Base-by-base conservation (phyloP, 2,888 invertebrate genomes). In the Agonopterix subpropinquella region DNA sequence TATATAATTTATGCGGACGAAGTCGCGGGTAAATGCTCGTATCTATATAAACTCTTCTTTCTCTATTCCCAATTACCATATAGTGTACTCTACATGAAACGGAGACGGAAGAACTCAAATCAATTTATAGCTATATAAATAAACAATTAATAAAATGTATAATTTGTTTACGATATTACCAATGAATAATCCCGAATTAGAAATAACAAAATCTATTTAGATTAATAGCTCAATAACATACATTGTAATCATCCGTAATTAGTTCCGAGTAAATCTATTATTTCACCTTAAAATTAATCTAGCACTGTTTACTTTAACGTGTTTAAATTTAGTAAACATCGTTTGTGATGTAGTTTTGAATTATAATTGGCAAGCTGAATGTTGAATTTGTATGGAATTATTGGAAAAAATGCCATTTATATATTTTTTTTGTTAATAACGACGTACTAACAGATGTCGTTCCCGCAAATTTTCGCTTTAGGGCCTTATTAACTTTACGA, bases 211-310 rank as follows among this genome's bases (percentile, higher is more conserved):
- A 52, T 52, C 46, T 53, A 51, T 53, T 48, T 49, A 58, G 55
- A 60, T 64, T 63, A 62, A 62, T 61, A 65, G 56, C 60, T 61
- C 59, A 55, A 62, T 54, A 59, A 47, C 49, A 48, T 59, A 65
- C 64, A 61, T 53, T 65, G 60, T 64, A 61, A 55, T 56, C 55
- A 53, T 53, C 45, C 41, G 36, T 56, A 58, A 60, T 63, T 59
- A 59, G 56, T 57, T 59, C 47, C 50, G 39, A 53, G 53, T 50
- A 53, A 54, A 49, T 48, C 46, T 15, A 51, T 50, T 55, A 53
- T 54, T 52, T 57, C 57, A 58, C 55, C 54, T 56, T 59, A 52
- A 51, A 62, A 64, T 65, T 55, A 64, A 69, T 67, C 59, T 56
- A 53, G 53, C 55, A 51, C 53, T 66, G 62, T 68, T 72, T 70